These are phyloP conservation scores for Rhinogobius similis DNA, from an alignment of 2,113 vertebrate genomes.

Conservation along the genomic window DNA sequence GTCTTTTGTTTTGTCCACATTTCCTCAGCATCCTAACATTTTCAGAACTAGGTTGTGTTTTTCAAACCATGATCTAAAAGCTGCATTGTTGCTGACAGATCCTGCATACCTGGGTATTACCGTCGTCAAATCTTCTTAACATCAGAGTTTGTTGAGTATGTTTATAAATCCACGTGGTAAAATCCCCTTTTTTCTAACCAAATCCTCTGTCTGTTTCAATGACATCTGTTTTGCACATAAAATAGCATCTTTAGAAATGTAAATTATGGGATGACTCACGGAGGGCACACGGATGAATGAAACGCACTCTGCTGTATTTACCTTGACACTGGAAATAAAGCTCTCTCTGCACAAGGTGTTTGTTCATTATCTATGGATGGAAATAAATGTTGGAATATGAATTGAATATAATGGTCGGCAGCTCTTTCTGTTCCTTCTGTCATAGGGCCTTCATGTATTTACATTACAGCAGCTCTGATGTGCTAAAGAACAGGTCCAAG, in stretches of 20 bases:
- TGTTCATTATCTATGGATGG: constrained; percentile 40
- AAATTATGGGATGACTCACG: constrained; percentile 66
- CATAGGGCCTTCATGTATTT: neutral
- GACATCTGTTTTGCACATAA: constrained; percentile 40
- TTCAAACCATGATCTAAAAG: constrained; percentile 31
- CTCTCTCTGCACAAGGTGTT: constrained; percentile 41
- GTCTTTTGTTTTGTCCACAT: neutral
- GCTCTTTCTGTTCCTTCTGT: neutral
- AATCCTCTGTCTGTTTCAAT: constrained; percentile 52
- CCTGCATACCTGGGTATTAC: constrained; percentile 47
- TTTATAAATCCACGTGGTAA: constrained; percentile 62
- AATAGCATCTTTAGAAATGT: constrained; percentile 63
- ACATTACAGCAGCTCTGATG: neutral
- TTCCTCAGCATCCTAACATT: neutral
- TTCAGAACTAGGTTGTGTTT: neutral
- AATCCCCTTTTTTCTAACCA: constrained; percentile 27
- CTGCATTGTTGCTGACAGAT: constrained; percentile 51
- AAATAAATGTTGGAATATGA: constrained; percentile 26
- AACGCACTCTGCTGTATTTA: constrained; percentile 56
- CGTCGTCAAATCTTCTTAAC: constrained; percentile 62
- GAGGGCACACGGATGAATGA: constrained; percentile 60
- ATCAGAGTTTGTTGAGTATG: constrained; percentile 65
- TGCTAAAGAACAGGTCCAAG: neutral
- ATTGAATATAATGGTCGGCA: constrained; percentile 8
- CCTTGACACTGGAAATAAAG: constrained; percentile 65